These are phyloP conservation scores for Oncorhynchus kisutch DNA, from an alignment of 2,113 vertebrate genomes.

Conservation along the genomic window DNA sequence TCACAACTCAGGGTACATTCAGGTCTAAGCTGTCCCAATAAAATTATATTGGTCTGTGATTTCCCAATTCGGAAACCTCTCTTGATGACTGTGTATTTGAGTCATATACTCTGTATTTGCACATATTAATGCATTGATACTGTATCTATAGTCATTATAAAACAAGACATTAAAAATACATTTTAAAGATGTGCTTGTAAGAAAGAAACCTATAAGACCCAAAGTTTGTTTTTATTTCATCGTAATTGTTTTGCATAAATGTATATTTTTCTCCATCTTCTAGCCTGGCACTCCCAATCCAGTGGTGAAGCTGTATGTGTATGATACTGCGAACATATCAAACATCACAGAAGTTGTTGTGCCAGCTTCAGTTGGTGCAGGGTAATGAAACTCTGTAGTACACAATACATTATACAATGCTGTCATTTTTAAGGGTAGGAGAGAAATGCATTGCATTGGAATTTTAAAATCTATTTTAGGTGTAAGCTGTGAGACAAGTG, in stretches of 20 bases:
- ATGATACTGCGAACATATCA: constrained; percentile 67
- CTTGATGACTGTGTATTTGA: background rate
- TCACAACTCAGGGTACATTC: background rate
- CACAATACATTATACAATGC: background rate
- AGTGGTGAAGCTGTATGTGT: constrained; percentile 83
- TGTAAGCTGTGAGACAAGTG: background rate
- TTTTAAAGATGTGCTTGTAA: too few relatives aligned
- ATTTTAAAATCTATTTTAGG: background rate
- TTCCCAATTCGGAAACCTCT: too few relatives aligned
- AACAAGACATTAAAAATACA: too few relatives aligned
- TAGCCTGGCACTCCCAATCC: constrained; percentile 91
- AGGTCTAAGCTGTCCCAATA: background rate
- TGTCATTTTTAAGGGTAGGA: too few relatives aligned
- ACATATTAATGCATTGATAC: too few relatives aligned
- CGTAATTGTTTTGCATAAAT: too few relatives aligned
- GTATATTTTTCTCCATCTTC: constrained; percentile 29
- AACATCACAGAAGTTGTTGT: constrained; percentile 73
- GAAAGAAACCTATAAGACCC: background rate
- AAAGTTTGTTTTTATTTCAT: too few relatives aligned
- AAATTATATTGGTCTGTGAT: background rate
- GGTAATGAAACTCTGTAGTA: constrained; percentile 67
- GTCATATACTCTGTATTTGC: too few relatives aligned
- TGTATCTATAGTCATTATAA: too few relatives aligned
- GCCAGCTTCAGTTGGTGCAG: constrained; percentile 72
- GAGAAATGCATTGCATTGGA: background rate